These are phyloP conservation scores for Limnephilus auricula DNA, from an alignment of 2,888 invertebrate species.

Conservation along the genomic window DNA sequence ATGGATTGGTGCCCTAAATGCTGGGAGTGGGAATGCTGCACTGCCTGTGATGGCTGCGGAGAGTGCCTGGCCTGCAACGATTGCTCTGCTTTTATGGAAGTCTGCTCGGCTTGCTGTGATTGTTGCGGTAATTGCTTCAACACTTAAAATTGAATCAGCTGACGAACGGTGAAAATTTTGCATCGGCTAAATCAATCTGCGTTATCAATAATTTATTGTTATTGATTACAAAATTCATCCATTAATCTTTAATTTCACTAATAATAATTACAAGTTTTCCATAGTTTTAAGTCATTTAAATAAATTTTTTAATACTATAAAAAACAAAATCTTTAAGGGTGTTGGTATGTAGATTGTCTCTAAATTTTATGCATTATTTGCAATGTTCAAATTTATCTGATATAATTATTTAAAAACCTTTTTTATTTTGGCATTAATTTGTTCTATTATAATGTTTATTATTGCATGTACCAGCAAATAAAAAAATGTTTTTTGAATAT, in stretches of 20 bases:
- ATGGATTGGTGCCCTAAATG: no score
- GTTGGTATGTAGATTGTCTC: background rate
- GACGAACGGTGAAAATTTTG: no score
- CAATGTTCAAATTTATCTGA: no score
- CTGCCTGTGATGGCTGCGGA: constrained; percentile 13
- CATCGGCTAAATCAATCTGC: background rate
- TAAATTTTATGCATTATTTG: background rate
- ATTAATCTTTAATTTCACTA: no score
- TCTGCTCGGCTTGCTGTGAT: background rate
- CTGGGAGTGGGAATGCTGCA: background rate
- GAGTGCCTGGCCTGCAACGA: background rate
- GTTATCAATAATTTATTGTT: background rate
- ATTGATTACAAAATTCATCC: no score
- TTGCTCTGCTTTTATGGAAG: background rate
- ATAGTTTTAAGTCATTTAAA: background rate
- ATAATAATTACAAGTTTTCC: background rate
- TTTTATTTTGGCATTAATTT: background rate
- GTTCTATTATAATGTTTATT: background rate
- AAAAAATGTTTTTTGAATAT: background rate
- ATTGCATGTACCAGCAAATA: no score
- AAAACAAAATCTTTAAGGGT: background rate
- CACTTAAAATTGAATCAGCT: background rate
- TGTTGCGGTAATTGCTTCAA: background rate
- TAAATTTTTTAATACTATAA: background rate
- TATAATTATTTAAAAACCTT: background rate